Evolutionary conservation across 2,797 vertebrate species (phyloP).

Genomic region (Myripristis murdjan): DNA sequence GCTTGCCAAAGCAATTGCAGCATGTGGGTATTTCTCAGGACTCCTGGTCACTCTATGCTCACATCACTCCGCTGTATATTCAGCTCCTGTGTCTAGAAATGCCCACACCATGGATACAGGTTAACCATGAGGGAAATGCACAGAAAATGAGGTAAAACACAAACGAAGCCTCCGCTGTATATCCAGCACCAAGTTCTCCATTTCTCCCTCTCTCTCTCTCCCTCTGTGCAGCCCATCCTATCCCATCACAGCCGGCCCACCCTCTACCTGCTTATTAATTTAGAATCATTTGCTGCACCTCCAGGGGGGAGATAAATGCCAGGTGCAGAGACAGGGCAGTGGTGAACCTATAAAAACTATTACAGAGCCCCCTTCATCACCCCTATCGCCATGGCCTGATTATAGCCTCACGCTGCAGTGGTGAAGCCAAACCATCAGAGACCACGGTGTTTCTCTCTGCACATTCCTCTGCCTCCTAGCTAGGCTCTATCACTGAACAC

Average conservation of each 20-base stretch:
- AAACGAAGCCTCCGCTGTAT: slow-evolving; percentile 29
- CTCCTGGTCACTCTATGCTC: slow-evolving; percentile 15
- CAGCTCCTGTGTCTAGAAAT: not conserved
- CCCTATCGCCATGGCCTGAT: slow-evolving; percentile 83
- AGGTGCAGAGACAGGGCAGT: slow-evolving; percentile 82
- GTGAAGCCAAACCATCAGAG: slow-evolving; percentile 74
- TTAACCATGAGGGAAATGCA: not conserved
- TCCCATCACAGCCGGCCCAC: slow-evolving; percentile 63
- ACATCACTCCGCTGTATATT: too few species aligned
- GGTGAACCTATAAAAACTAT: slow-evolving; percentile 88
- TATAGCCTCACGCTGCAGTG: slow-evolving; percentile 79
- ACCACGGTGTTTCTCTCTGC: slow-evolving; percentile 65
- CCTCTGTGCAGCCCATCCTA: slow-evolving; percentile 51
- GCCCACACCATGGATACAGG: not conserved
- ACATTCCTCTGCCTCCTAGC: slow-evolving; percentile 63
- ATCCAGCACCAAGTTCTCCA: slow-evolving; percentile 54
- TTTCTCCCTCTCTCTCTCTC: slow-evolving; percentile 42
- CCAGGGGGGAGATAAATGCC: slow-evolving; percentile 87
- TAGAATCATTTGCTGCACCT: slow-evolving; percentile 86
- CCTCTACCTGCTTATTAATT: slow-evolving; percentile 87
- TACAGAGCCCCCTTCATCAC: slow-evolving; percentile 85
- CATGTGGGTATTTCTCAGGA: slow-evolving; percentile 24
- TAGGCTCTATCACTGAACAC: slow-evolving; percentile 63
- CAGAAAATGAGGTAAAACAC: slow-evolving; percentile 16
- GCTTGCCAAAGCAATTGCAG: not conserved